These are phyloP conservation scores for Sesia bembeciformis DNA, from an alignment of 2,888 invertebrate genomes.

Conservation along the genomic window DNA sequence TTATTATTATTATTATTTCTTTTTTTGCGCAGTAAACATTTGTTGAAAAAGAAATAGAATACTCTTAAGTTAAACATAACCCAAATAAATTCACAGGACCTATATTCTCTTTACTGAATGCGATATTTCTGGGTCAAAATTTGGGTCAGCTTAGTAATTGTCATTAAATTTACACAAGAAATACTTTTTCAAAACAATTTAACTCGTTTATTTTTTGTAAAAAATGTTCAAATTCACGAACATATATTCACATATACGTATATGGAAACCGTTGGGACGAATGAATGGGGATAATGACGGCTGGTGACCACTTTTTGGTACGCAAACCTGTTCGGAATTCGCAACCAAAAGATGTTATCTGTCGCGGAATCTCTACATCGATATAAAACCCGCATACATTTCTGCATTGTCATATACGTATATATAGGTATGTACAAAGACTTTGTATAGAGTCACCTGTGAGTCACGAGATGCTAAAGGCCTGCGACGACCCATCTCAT, in stretches of 20 bases:
- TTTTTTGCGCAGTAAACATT: too few relatives aligned
- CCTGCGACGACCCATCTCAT: constrained; percentile 1
- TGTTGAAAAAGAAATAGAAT: too few relatives aligned
- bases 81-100: too few relatives aligned
- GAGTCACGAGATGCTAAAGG: constrained; percentile 22
- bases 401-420: neutral
- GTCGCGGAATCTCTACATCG: constrained; percentile 33
- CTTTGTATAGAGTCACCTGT: neutral
- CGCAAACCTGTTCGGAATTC: constrained; percentile 34
- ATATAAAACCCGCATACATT: constrained; percentile 23
- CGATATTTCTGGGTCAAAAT: neutral
- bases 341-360: constrained; percentile 29
- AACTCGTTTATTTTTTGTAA: neutral
- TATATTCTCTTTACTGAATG: too few relatives aligned
- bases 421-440: neutral
- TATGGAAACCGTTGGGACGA: constrained; percentile 16
- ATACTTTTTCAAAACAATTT: neutral
- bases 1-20: too few relatives aligned
- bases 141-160: neutral
- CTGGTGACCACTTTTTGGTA: constrained; percentile 28
- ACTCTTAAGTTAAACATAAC: too few relatives aligned
- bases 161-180: neutral
- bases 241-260: too few relatives aligned
- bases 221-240: neutral
- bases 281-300: constrained; percentile 39